Conservation (phyloP, 2,797 vertebrate genomes). For the Antrozous pallidus region DNA sequence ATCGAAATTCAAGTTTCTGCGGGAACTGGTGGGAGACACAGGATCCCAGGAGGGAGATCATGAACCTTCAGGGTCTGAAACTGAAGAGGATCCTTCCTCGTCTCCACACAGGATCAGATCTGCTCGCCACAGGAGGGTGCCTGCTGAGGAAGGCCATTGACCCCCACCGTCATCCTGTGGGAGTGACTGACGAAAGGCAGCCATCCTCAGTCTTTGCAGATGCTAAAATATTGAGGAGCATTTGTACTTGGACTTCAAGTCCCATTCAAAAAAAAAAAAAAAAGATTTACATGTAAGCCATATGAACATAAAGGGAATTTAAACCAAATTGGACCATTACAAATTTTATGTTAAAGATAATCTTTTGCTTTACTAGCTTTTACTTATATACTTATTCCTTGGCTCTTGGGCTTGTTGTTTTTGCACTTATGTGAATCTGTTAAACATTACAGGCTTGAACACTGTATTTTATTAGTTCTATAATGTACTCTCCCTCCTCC, state of each 20-base stretch:
- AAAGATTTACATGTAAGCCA: constrained; percentile 69
- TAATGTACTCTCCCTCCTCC: background rate
- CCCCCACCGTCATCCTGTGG: constrained; percentile 34
- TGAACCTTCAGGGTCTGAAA: constrained; percentile 88
- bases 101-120: constrained; percentile 83
- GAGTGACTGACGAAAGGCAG: background rate
- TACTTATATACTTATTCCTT: constrained; percentile 39
- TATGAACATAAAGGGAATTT: constrained; percentile 67
- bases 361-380: constrained; percentile 36
- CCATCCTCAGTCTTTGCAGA: constrained; percentile 63
- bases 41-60: constrained; percentile 91
- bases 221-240: constrained; percentile 57
- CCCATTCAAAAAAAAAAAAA: background rate
- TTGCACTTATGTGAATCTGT: constrained; percentile 62
- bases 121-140: constrained; percentile 87
- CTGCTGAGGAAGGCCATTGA: constrained; percentile 80
- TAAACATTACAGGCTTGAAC: constrained; percentile 73
- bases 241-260: constrained; percentile 57
- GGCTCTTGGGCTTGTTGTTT: constrained; percentile 61
- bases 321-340: constrained; percentile 56
- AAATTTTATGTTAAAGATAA: constrained; percentile 40
- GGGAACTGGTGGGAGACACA: constrained; percentile 94
- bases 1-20: constrained; percentile 98
- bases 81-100: constrained; percentile 81
- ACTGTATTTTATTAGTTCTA: constrained; percentile 15